phyloP scores from a whole-genome alignment of 2,113 vertebrate genomes.

The Terrapene triunguis region DNA sequence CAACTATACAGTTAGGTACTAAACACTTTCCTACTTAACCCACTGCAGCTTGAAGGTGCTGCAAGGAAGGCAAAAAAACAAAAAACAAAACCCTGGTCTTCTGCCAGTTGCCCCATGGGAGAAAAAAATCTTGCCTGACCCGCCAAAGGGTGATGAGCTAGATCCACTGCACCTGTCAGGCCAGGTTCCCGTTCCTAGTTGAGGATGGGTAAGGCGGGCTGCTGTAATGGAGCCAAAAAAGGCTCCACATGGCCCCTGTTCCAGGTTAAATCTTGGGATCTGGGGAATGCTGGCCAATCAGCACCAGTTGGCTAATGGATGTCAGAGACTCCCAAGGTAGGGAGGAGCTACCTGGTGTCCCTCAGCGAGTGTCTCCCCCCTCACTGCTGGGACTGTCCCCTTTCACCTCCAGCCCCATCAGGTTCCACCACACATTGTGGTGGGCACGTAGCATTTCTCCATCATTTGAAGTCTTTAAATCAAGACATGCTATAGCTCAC shows the following conservation, averaged over 20 bases:
- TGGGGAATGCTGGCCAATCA: background rate
- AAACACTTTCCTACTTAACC: background rate
- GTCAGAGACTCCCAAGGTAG: background rate
- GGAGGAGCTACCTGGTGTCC: background rate
- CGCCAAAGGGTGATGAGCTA: background rate
- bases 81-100: background rate
- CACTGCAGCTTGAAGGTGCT: background rate
- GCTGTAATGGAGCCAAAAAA: background rate
- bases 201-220: background rate
- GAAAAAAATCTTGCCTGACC: too few species aligned
- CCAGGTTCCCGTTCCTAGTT: background rate
- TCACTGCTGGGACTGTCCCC: background rate
- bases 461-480: background rate
- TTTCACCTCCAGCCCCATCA: background rate
- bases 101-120: background rate
- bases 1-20: background rate
- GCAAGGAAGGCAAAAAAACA: background rate
- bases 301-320: background rate
- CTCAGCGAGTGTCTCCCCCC: background rate
- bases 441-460: background rate
- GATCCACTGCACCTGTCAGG: background rate
- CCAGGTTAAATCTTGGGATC: background rate
- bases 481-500: background rate
- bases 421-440: background rate
- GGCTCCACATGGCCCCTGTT: background rate